Evolutionary conservation across 2,888 invertebrate genomes (phyloP), one percentile per base, ranked within the genome.

Genomic region (Scotopteryx bipunctaria): DNA sequence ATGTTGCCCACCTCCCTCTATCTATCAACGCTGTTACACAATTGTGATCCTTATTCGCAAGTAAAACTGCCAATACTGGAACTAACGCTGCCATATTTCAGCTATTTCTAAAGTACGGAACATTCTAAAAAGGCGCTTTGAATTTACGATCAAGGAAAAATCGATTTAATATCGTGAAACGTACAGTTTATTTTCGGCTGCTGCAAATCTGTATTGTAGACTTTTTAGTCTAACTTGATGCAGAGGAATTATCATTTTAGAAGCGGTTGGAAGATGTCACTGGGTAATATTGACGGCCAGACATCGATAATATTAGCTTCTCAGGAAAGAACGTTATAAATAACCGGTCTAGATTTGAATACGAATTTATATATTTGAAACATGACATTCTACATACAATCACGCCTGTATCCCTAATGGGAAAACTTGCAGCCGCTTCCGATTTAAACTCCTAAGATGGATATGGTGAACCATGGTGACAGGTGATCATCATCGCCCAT

Each of bases 101-200:
- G 62, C 67, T 70, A 69, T 73, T 77, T 74, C 79, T 81, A 81
- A 79, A 82, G 76, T 74, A 77, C 78, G 50, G 64, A 67, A 73
- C 73, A 77, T 78, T 79, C 80, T 76, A 71, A 80, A 80, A 80
- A 68, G 78, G 69, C 76, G 75, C 74, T 83, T 78, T 67, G 76
- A 81, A 80, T 81, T 81, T 79, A 76, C 72, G 53, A 55, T 55
- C 35, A 54, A 25, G 11, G 31, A 4, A 42, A 42, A 41, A 51
- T 45, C 41, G 51, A 36, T 51, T 44, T 45, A 40, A 13, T 38
- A 38, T 40, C 33, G 13, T 11, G 16, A 19, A 23, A 1, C 16
- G 38, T 9, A 21, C 11, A 19, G 27, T 35, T 44, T 50, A 44
- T 40, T 50, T 44, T 33, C 9, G 17, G 11, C 0, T 31, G 29